Evolutionary conservation across 2,888 invertebrate genomes (phyloP).

Genomic region (Entomobrya proxima): DNA sequence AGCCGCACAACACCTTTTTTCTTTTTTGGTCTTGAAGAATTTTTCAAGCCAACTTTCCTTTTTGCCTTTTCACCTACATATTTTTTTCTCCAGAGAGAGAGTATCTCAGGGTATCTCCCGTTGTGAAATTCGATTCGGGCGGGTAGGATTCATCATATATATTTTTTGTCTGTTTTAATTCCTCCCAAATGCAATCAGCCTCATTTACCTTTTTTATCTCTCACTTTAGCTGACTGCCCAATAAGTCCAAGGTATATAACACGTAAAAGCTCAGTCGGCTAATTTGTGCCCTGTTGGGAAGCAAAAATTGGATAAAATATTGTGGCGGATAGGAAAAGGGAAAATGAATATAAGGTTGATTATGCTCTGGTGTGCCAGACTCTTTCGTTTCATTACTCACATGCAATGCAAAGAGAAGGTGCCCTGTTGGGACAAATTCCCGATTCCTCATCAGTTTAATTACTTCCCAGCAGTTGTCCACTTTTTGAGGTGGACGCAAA

Average conservation of each 20-base stretch:
- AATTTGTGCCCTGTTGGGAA: slow-evolving; percentile 53
- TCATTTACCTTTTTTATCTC: slow-evolving; percentile 42
- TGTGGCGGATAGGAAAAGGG: background rate
- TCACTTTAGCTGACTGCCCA: background rate
- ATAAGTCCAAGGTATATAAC: no score
- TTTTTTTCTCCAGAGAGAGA: slow-evolving; percentile 23
- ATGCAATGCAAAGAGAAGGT: slow-evolving; percentile 51
- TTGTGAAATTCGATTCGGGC: slow-evolving; percentile 41
- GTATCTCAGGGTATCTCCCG: slow-evolving; percentile 3
- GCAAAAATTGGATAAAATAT: slow-evolving; percentile 35
- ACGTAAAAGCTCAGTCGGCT: slow-evolving; percentile 47
- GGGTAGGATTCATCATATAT: background rate
- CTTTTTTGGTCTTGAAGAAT: no score
- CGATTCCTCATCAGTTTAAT: slow-evolving; percentile 75
- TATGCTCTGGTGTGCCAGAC: background rate
- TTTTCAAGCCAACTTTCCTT: slow-evolving; percentile 18
- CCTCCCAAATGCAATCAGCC: slow-evolving; percentile 38
- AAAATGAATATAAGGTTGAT: background rate
- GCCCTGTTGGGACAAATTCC: slow-evolving; percentile 69
- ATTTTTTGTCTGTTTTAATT: background rate
- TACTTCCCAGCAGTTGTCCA: slow-evolving; percentile 75
- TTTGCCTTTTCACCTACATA: slow-evolving; percentile 42
- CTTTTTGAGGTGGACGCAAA: slow-evolving; percentile 45
- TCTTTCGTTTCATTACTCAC: slow-evolving; percentile 14
- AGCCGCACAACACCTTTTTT: background rate